phyloP scores from a whole-genome alignment of 1,140 invertebrate genomes.

The Ephestia elutella region DNA sequence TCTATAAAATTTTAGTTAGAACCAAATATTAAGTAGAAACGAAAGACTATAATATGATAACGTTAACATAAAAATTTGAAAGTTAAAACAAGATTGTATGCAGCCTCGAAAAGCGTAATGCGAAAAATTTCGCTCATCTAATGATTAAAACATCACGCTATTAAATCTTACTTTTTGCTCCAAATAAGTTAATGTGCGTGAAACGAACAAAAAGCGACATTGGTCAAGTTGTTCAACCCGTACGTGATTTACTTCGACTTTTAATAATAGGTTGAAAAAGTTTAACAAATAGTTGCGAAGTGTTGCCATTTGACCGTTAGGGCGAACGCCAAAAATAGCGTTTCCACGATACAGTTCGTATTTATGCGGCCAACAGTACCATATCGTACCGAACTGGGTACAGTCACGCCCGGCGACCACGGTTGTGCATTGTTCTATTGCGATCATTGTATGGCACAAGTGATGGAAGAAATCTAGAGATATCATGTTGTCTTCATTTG shows the following conservation, averaged over 20 bases:
- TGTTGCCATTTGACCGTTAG: conserved; percentile 2
- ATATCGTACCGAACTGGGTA: conserved; percentile 28
- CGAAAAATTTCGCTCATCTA: background rate
- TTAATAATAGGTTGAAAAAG: background rate
- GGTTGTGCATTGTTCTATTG: conserved; percentile 37
- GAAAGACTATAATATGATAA: too few relatives aligned
- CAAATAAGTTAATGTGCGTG: background rate
- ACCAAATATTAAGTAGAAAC: too few relatives aligned
- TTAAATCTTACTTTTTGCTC: background rate
- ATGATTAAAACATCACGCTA: background rate
- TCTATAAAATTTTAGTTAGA: too few relatives aligned
- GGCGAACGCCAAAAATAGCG: conserved; percentile 4
- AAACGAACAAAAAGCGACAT: background rate
- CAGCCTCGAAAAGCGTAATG: background rate
- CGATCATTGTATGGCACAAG: conserved; percentile 19
- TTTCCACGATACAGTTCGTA: conserved; percentile 1
- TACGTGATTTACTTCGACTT: background rate
- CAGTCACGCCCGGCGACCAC: conserved; percentile 41
- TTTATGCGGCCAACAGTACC: conserved; percentile 8
- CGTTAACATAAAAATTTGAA: too few relatives aligned
- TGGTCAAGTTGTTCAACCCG: background rate
- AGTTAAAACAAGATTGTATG: too few relatives aligned
- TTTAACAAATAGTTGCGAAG: background rate
- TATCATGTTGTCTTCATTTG: too few relatives aligned
- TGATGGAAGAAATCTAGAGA: conserved; percentile 5